These are phyloP conservation scores for Myotis pilosus DNA, from an alignment of 2,797 vertebrate genomes.

Conservation along the genomic window DNA sequence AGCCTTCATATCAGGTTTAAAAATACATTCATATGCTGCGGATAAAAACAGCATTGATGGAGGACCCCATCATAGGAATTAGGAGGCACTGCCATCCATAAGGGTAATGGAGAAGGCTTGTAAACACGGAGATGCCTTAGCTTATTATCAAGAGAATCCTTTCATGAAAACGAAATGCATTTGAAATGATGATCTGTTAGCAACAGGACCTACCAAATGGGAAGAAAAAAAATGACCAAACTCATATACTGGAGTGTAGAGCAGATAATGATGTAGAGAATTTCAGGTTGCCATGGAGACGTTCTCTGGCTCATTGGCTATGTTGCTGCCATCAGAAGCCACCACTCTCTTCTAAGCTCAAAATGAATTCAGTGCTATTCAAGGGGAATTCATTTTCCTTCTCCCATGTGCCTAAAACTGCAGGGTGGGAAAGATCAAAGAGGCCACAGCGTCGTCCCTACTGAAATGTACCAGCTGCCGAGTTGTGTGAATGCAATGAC, in stretches of 20 bases:
- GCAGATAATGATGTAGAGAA: slow-evolving; percentile 67
- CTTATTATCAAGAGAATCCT: slow-evolving; percentile 36
- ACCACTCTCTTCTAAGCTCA: slow-evolving; percentile 19
- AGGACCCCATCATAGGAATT: not conserved
- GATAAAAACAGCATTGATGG: slow-evolving; percentile 26
- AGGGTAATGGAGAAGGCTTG: not conserved
- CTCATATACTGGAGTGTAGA: slow-evolving; percentile 4
- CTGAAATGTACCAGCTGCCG: not conserved
- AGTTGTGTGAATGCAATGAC: not conserved
- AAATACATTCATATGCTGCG: not conserved
- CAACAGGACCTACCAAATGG: slow-evolving; percentile 48
- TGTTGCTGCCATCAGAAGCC: slow-evolving; percentile 42
- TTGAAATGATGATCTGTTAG: slow-evolving; percentile 52
- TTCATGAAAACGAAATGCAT: slow-evolving; percentile 26
- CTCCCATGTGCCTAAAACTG: not conserved
- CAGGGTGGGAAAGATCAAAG: not conserved
- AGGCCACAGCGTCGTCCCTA: not conserved
- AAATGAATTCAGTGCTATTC: slow-evolving; percentile 39
- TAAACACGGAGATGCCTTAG: slow-evolving; percentile 22
- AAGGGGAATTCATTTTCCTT: not conserved
- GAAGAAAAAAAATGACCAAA: slow-evolving; percentile 63
- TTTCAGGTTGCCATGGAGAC: slow-evolving; percentile 75
- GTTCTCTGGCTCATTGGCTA: slow-evolving; percentile 53
- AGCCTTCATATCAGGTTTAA: not conserved
- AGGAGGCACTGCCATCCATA: not conserved